Evolutionary conservation across 2,113 vertebrate genomes (phyloP), one percentile per base, ranked within the genome.

Genomic region (Pangasianodon hypophthalmus): DNA sequence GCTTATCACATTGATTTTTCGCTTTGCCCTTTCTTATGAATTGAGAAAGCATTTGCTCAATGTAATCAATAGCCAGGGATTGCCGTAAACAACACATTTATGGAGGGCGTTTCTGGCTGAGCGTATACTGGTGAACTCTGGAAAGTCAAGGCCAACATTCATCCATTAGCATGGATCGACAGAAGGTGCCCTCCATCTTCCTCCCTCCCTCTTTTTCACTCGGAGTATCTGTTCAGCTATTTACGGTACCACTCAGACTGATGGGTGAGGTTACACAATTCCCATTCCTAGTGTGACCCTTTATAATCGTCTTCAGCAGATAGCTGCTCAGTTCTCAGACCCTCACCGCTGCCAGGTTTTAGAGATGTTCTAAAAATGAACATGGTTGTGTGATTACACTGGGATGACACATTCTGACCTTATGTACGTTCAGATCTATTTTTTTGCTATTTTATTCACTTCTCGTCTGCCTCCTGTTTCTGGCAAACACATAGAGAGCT

Each of bases 61-160:
- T 87, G 84, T 90, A 90, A 90, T 92, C 82, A 88, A 64, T 90
- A 58, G 84, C 90, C 92, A 84, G 60, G 62, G 87, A 90, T 91
- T 90, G 82, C n/a, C 44, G 67, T 82, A 92, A 92, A 46, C 84
- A 90, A 62, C 87, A 84, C 54, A 73, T 91, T 92, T 92, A 91
- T 87, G 73, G 18, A 58, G 48, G 86, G 85, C 52, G 67, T 91
- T 90, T 91, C 82, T 89, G 52, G 44, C 58, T 64, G 81, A 90
- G 85, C 67, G 75, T 75, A 54, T 19, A 32, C 73, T 44, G 41
- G 37, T 81, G 77, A 90, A 88, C 86, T 60, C n/a, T 80, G 3
- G 21, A 64, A 87, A 88, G 80, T 26, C 84, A 54, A 87, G 87
- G 89, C 58, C 67, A 84, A 48, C 80, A 60, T 81, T 91, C 93